Evolutionary conservation across 2,797 vertebrate genomes (phyloP).

Genomic region (Intellagama lesueurii): DNA sequence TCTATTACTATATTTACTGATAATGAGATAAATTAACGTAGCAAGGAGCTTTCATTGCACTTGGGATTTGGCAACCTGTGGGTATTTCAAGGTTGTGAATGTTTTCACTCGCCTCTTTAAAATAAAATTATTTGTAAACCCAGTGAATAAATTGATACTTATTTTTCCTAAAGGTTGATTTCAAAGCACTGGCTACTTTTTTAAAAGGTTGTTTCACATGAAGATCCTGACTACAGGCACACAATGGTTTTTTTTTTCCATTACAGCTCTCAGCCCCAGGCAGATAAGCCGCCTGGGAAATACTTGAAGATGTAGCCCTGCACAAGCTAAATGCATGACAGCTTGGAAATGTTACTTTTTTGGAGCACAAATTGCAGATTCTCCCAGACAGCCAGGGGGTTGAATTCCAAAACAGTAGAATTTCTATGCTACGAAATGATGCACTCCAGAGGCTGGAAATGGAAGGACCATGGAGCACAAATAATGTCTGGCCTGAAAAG

Average conservation of each 20-base stretch:
- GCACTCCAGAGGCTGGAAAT: no score
- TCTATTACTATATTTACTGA: constrained; percentile 49
- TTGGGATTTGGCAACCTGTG: background rate
- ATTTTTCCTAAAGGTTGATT: background rate
- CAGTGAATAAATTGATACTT: background rate
- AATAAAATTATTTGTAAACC: constrained; percentile 3
- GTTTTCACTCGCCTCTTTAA: background rate
- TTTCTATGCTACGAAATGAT: no score
- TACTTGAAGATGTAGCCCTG: no score
- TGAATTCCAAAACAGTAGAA: no score
- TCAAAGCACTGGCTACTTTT: background rate
- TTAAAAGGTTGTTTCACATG: background rate
- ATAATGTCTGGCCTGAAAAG: no score
- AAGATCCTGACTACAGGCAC: background rate
- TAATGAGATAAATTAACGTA: constrained; percentile 47
- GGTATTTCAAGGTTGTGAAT: background rate
- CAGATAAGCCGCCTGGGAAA: no score
- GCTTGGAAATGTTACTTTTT: no score
- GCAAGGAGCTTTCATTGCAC: constrained; percentile 43
- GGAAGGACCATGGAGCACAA: no score
- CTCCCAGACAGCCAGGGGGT: no score
- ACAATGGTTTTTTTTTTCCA: background rate
- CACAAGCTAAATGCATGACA: no score
- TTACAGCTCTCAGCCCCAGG: no score
- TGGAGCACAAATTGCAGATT: no score